phyloP scores from a whole-genome alignment of 2,888 invertebrate species.

The Nematopogon swammerdamellus region DNA sequence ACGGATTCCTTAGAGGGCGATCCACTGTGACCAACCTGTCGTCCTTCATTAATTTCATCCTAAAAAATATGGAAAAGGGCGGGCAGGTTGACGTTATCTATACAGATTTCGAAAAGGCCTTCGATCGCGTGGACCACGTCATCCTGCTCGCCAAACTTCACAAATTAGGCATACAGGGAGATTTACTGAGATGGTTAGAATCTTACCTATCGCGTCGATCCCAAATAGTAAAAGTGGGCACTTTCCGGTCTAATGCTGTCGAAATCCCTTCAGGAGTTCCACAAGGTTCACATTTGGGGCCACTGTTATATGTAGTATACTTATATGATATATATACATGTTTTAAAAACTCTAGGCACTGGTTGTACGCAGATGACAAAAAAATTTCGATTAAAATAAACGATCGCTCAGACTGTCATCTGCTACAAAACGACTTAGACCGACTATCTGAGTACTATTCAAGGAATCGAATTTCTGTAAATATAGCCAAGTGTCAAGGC shows the following conservation, averaged over 20 bases:
- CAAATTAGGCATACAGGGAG: neutral
- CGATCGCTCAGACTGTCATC: neutral
- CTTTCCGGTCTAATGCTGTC: neutral
- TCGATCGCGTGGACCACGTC: constrained; percentile 1
- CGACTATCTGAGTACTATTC: neutral
- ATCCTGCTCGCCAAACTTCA: constrained; percentile 1
- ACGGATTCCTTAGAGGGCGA: neutral
- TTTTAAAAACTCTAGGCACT: neutral
- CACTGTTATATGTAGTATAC: neutral
- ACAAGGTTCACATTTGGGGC: neutral
- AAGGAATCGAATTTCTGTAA: neutral
- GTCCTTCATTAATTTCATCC: neutral
- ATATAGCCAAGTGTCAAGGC: neutral
- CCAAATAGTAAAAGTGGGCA: neutral
- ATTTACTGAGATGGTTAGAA: constrained; percentile 1
- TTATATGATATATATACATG: neutral
- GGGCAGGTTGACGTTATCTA: neutral
- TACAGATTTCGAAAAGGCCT: neutral
- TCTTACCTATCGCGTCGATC: neutral
- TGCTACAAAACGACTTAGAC: neutral
- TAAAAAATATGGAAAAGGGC: neutral
- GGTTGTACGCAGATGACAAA: constrained; percentile 1
- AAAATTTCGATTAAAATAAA: neutral
- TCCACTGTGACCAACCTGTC: neutral
- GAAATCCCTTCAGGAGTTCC: neutral